Conservation (phyloP, 1,140 invertebrate genomes). For the Sinonovacula constricta region DNA sequence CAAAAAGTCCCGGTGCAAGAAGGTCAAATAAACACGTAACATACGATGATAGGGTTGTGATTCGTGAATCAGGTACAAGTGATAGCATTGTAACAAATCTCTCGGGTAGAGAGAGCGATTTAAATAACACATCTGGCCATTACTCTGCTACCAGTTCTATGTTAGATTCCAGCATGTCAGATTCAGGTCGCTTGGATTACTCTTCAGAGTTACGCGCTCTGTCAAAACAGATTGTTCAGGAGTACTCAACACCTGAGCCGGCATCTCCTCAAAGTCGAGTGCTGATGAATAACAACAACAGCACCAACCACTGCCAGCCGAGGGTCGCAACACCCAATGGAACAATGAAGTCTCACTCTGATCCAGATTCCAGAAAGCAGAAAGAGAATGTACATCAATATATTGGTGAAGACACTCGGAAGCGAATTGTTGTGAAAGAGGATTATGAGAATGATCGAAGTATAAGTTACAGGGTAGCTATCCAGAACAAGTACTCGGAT, state of each 20-base stretch:
- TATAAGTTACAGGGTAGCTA: conserved; percentile 44
- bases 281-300: conserved; percentile 17
- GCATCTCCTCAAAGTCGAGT: conserved; percentile 11
- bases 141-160: conserved; percentile 17
- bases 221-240: conserved; percentile 60
- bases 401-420: neutral
- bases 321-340: conserved; percentile 41
- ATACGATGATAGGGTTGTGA: conserved; percentile 62
- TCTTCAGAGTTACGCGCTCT: conserved; percentile 61
- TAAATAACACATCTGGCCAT: conserved; percentile 27
- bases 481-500: conserved; percentile 39
- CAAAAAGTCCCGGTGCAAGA: conserved; percentile 52
- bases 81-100: conserved; percentile 62
- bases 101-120: conserved; percentile 38
- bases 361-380: conserved; percentile 5
- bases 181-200: conserved; percentile 52
- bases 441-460: conserved; percentile 48
- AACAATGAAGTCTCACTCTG: conserved; percentile 1
- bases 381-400: conserved; percentile 8
- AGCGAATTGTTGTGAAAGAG: conserved; percentile 40
- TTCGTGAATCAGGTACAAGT: conserved; percentile 62
- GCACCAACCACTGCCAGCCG: neutral
- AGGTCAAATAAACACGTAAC: conserved; percentile 60
- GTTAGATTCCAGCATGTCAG: conserved; percentile 28
- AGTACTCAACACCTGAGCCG: conserved; percentile 18